Base-by-base conservation (phyloP, 2,888 invertebrate genomes). In the Gortyna flavago region DNA sequence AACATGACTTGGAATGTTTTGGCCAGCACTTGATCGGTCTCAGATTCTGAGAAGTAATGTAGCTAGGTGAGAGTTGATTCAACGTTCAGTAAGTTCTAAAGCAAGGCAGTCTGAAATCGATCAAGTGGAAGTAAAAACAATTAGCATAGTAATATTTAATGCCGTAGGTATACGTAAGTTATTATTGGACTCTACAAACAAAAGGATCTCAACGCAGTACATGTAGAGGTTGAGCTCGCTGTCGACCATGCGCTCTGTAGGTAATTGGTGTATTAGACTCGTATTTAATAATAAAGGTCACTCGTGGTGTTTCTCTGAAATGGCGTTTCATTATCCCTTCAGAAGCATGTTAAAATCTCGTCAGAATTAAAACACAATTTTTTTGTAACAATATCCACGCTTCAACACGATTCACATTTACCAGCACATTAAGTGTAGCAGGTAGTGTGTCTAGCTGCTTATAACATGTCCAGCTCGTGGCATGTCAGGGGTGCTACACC, bases 191-290 rank as follows among this genome's bases (percentile, higher is more conserved):
- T 87, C 76, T 87, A 72, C 70, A 71, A 64, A 67, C 44, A 72
- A 82, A 79, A 64, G 65, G 86, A 86, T 86, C 86, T 86, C 86
- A 88, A 64, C 74, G 77, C 69, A 77, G 44, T 64, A 38, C 51
- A 29, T 64, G 71, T 77, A 77, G 72, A 84, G 87, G 71, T 73
- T 62, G 66, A 51, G 54, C 54, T 79, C 48, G 48, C 69, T 84
- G 64, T 59, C 35, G 38, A 48, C 66, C 75, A 65, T 70, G 71
- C 65, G 54, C 79, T 74, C 68, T 48, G 21, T 25, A 59, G 11
- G 13, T 21, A 21, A 72, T 54, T 61, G 38, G 16, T 62, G 16
- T 75, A 38, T 66, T 61, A 25, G 11, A 25, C 18, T 57, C 48
- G 18, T 66, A n/a, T 67, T 48, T 16, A 83, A 51, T 21, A 80